Evolutionary conservation across 2,888 invertebrate genomes (phyloP), one percentile per base, ranked within the genome.

Genomic region (Nomada hirtipes): DNA sequence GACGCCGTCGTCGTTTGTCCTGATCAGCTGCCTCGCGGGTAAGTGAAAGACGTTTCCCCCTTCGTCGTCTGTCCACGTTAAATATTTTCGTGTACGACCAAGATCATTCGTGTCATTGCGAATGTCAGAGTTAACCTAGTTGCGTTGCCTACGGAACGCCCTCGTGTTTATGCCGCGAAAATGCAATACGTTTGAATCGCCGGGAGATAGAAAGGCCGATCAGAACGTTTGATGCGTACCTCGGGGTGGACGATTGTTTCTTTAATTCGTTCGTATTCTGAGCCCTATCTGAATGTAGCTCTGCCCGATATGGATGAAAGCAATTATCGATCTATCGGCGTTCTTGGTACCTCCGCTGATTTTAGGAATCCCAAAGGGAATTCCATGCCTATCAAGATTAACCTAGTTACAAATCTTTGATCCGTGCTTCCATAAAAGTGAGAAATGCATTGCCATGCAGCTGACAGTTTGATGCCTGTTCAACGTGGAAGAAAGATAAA

Each of bases 151-250:
- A 65, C 71, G 44, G 64, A 63, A 78, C 82, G 82, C 78, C 83
- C 78, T 76, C 83, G 83, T 83, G 83, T 83, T 83, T 83, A 83
- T 83, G 78, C 83, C 81, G 81, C 77, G 86, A 84, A 78, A 71
- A 86, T 72, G 67, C 55, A 50, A 71, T 15, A 55, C 73, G 68
- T 73, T 75, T 60, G 79, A 79, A 76, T 80, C 57, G 67, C 73
- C 73, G 68, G 69, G 67, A 9, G 13, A 44, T 18, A 53, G 59
- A 59, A 36, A 47, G 15, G 26, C 11, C 9, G 36, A 18, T 42
- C 2, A 42, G 13, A 70, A 65, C 50, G 42, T 11, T 42, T 36
- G 9, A 0, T 11, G 36, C 29, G 20, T 42, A 20, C 36, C 9
- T 18, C 18, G 42, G 1, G 4, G 2, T 36, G 9, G 15, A 7